Conservation (phyloP, 2,888 invertebrate species). For the Octonoba sinensis region DNA sequence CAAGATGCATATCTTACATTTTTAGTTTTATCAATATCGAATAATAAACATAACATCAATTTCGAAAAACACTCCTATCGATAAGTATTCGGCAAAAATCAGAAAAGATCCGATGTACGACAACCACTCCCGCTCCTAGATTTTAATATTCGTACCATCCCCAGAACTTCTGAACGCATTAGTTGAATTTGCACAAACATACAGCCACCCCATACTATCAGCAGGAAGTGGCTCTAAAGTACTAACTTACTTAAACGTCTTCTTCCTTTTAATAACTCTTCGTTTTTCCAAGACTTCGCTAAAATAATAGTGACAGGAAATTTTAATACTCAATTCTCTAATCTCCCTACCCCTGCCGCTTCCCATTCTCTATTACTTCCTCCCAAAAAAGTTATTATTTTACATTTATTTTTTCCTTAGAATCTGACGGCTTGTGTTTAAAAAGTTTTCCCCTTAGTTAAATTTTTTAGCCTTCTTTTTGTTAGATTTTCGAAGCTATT, state of each 20-base stretch:
- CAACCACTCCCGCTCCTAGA: too few relatives aligned
- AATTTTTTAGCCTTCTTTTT: constrained; percentile 7
- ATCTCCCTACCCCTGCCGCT: neutral
- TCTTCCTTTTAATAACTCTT: constrained; percentile 58
- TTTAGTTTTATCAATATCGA: too few relatives aligned
- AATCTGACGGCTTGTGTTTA: constrained; percentile 47
- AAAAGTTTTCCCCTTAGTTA: constrained; percentile 24
- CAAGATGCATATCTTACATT: too few relatives aligned
- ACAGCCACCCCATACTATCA: constrained; percentile 1
- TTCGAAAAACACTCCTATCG: too few relatives aligned
- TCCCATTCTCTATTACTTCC: constrained; percentile 17
- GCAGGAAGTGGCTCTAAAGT: constrained; percentile 6
- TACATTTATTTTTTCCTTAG: constrained; percentile 23
- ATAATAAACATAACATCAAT: too few relatives aligned
- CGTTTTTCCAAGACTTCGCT: constrained; percentile 50
- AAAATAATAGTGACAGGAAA: constrained; percentile 63
- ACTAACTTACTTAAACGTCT: constrained; percentile 56
- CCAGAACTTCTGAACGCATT: neutral
- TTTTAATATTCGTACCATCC: neutral
- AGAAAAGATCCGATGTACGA: too few relatives aligned
- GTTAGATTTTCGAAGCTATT: constrained; percentile 42
- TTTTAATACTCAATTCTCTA: constrained; percentile 59
- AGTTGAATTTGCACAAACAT: neutral
- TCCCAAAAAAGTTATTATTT: neutral
- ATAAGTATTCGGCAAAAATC: too few relatives aligned